A percentile compares a stretch with the other conserved stretches of the same genome.
These are phyloP conservation scores for Luffia ferchaultella DNA, from an alignment of 2,888 invertebrate species.

Conservation along the genomic window DNA sequence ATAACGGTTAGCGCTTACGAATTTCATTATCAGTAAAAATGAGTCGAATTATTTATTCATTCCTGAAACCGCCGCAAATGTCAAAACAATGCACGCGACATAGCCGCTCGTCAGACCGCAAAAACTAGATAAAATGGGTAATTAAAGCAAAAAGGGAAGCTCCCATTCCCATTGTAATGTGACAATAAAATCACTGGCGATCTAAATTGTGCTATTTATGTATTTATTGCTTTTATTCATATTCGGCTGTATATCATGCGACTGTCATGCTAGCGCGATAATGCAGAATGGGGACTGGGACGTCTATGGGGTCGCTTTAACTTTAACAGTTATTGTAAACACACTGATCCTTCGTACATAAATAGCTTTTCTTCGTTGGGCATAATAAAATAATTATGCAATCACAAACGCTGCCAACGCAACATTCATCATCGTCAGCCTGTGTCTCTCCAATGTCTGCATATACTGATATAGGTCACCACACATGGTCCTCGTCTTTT, in stretches of 20 bases:
- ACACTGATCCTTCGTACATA: no score
- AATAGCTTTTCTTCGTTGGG: no score
- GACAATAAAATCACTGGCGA: background rate
- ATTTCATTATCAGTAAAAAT: slow-evolving; percentile 64
- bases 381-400: no score
- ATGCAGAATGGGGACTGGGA: background rate
- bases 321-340: no score
- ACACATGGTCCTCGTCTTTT: no score
- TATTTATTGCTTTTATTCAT: slow-evolving; percentile 59
- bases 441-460: no score
- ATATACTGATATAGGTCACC: no score
- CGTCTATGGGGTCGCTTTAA: no score
- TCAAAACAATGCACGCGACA: slow-evolving; percentile 38
- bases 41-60: slow-evolving; percentile 47
- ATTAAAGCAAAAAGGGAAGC: background rate
- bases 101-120: slow-evolving; percentile 33
- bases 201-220: slow-evolving; percentile 21
- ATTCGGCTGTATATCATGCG: slow-evolving; percentile 59
- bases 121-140: slow-evolving; percentile 50
- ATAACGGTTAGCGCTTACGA: slow-evolving; percentile 19
- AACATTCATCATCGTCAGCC: no score
- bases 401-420: no score
- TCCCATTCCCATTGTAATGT: background rate
- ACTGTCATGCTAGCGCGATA: slow-evolving; percentile 34
- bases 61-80: slow-evolving; percentile 26